A percentile compares a stretch with the other conserved stretches of the same genome.
Conservation (phyloP, 2,113 vertebrate species). For the Corythoichthys intestinalis region DNA sequence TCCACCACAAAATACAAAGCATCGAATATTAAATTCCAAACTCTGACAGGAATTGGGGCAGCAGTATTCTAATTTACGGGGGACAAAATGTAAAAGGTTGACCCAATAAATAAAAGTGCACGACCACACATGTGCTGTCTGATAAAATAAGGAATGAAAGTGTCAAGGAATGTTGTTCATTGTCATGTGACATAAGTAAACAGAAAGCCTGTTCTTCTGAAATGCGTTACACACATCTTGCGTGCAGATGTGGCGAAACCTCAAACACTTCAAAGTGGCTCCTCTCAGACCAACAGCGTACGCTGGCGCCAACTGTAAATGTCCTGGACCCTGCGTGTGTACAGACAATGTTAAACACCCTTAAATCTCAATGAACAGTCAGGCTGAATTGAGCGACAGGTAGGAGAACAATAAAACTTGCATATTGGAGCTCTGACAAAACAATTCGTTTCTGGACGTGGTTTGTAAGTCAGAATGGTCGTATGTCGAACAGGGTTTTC, state of each 20-base stretch:
- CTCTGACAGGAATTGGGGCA: too few relatives aligned
- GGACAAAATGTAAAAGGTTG: too few relatives aligned
- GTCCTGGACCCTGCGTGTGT: conserved; percentile 85
- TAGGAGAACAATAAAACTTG: conserved; percentile 46
- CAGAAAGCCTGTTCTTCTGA: conserved; percentile 45
- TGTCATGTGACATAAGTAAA: conserved; percentile 89
- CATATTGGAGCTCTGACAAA: conserved; percentile 39
- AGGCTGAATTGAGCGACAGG: conserved; percentile 42
- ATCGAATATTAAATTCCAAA: too few relatives aligned
- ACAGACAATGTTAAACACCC: conserved; percentile 92
- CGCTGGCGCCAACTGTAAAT: conserved; percentile 98
- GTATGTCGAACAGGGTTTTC: too few relatives aligned
- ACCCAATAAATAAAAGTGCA: too few relatives aligned
- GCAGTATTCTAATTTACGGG: too few relatives aligned
- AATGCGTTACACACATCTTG: conserved; percentile 83
- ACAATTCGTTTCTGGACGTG: conserved; percentile 15
- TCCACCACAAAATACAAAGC: too few relatives aligned
- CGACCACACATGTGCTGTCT: neutral
- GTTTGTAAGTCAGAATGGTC: too few relatives aligned
- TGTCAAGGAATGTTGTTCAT: conserved; percentile 84
- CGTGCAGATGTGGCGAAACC: conserved; percentile 95
- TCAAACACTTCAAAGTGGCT: conserved; percentile 96
- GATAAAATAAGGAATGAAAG: conserved; percentile 52
- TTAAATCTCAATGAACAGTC: conserved; percentile 63
- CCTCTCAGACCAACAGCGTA: conserved; percentile 88